phyloP scores from a whole-genome alignment of 2,797 vertebrate genomes.

The Salmo trutta region DNA sequence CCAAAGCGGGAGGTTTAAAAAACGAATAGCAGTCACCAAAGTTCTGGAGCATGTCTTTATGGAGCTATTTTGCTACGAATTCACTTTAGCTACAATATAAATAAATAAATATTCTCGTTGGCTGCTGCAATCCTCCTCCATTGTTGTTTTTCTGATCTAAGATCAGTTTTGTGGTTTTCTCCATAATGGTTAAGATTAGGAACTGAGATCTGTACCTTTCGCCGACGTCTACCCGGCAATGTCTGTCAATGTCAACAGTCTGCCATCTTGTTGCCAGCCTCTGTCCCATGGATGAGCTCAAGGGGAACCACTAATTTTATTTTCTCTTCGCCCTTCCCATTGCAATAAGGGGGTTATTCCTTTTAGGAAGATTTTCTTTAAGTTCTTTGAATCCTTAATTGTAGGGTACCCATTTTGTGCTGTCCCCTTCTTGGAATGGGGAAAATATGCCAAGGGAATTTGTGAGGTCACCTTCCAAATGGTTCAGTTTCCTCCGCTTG shows the following conservation, averaged over 20 bases:
- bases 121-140: not conserved
- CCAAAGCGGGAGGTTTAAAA: no score
- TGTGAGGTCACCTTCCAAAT: slow-evolving; percentile 7
- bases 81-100: not conserved
- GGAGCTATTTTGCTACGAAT: not conserved
- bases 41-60: not conserved
- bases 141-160: not conserved
- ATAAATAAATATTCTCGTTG: not conserved
- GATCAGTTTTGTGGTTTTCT: not conserved
- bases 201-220: not conserved
- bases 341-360: not conserved
- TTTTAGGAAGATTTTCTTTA: not conserved
- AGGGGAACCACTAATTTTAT: not conserved
- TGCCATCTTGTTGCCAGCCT: not conserved
- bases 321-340: not conserved
- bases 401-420: slow-evolving; percentile 6
- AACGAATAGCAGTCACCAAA: no score
- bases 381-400: slow-evolving; percentile 2
- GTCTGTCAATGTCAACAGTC: not conserved
- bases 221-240: not conserved
- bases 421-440: not conserved
- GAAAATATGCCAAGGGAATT: not conserved
- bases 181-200: not conserved
- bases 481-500: not conserved
- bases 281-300: not conserved